Conservation (phyloP, 2,888 invertebrate species). For the Aquatica leii region DNA sequence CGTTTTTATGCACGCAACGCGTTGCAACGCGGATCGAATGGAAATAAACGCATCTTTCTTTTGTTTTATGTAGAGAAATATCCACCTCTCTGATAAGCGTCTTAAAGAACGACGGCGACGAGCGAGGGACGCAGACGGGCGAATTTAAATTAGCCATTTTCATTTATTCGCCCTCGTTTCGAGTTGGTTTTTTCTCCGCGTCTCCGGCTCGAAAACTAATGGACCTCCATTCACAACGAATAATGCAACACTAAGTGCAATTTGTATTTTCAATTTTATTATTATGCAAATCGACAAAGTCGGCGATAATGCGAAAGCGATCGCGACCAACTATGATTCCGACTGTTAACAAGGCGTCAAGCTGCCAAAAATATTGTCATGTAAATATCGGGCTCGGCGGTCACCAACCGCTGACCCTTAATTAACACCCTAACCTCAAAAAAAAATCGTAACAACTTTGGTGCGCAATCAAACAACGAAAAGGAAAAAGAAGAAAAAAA, state of each 20-base stretch:
- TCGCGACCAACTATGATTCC: no score
- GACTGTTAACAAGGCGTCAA: no score
- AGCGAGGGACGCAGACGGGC: no score
- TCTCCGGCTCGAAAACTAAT: slow-evolving; percentile 53
- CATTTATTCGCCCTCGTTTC: slow-evolving; percentile 58
- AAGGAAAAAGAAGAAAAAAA: no score
- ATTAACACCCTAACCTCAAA: no score
- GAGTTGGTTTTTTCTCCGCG: slow-evolving; percentile 51
- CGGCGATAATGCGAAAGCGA: neutral
- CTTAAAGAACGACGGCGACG: slow-evolving; percentile 33
- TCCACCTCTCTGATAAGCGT: slow-evolving; percentile 25
- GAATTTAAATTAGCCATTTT: slow-evolving; percentile 60
- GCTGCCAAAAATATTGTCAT: no score
- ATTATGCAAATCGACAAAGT: neutral
- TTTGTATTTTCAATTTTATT: slow-evolving; percentile 50
- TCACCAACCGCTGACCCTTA: no score
- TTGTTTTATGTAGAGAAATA: slow-evolving; percentile 14
- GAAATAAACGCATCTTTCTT: slow-evolving; percentile 18
- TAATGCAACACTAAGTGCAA: slow-evolving; percentile 56
- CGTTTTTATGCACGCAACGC: no score
- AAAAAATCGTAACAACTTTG: no score
- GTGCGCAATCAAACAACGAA: no score
- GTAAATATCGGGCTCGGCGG: no score
- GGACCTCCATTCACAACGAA: slow-evolving; percentile 55
- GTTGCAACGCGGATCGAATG: neutral